A percentile compares a stretch with the other conserved stretches of the same genome.
These are phyloP conservation scores for Pocillopora damicornis DNA, from an alignment of 64 coral and sea anemone genomes.

Conservation along the genomic window DNA sequence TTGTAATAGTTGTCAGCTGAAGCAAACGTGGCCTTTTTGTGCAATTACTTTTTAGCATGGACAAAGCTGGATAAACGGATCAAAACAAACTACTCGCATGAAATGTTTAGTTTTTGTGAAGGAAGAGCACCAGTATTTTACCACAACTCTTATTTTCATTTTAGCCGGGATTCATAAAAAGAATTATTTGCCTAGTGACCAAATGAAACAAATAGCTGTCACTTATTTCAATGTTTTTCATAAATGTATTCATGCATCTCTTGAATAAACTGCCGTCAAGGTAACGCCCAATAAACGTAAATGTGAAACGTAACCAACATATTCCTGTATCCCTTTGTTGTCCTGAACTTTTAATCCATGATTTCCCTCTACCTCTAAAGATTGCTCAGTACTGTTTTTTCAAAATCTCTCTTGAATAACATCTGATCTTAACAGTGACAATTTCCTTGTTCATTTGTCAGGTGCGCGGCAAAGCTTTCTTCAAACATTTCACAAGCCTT, in stretches of 20 bases:
- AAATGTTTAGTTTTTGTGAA: background rate
- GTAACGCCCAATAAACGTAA: background rate
- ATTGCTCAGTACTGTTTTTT: background rate
- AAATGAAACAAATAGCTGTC: background rate
- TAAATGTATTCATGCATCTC: background rate
- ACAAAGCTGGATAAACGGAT: background rate
- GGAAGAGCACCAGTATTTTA: background rate
- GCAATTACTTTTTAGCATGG: background rate
- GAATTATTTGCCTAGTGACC: constrained; percentile 10
- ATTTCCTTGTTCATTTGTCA: constrained; percentile 30
- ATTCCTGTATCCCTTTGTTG: background rate
- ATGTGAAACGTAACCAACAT: background rate
- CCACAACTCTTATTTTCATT: background rate
- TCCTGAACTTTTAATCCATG: background rate
- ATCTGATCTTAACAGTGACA: constrained; percentile 34
- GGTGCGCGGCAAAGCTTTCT: background rate
- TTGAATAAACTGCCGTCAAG: background rate
- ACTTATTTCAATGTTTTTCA: constrained; percentile 9
- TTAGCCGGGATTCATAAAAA: background rate
- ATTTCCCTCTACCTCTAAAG: background rate
- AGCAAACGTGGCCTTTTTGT: background rate
- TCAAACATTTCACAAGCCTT: constrained; percentile 34
- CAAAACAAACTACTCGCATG: too few species aligned
- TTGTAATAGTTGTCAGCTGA: background rate
- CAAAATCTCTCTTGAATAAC: constrained; percentile 11